Conservation (phyloP, 1,140 invertebrate species). For the Ganaspis sp. region DNA sequence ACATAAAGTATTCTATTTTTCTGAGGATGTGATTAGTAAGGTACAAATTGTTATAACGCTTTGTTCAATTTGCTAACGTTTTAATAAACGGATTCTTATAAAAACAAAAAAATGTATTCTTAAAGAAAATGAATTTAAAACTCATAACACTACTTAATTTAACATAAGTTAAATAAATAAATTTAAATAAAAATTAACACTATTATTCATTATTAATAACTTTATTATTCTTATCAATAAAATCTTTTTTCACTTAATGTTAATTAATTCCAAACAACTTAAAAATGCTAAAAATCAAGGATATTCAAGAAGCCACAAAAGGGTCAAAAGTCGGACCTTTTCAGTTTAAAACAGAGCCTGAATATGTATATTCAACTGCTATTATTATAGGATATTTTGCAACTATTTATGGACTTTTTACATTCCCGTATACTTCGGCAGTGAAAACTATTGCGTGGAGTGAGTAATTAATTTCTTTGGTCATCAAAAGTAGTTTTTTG, state of each 20-base stretch:
- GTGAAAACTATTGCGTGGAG: slow-evolving; percentile 2
- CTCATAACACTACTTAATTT: too few relatives aligned
- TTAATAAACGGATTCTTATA: background rate
- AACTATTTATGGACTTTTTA: background rate
- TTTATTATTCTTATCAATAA: too few relatives aligned
- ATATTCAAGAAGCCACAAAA: background rate
- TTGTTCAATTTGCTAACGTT: background rate
- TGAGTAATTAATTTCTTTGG: background rate
- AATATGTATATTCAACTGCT: background rate
- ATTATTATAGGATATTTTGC: background rate
- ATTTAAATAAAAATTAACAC: too few relatives aligned
- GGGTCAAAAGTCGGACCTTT: background rate
- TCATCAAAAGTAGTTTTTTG: background rate
- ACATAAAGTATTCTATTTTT: background rate
- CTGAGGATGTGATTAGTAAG: background rate
- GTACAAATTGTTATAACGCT: background rate
- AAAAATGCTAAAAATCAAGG: background rate
- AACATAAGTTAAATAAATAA: too few relatives aligned
- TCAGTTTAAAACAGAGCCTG: background rate
- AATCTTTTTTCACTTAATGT: background rate
- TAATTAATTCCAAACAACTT: background rate
- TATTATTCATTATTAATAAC: too few relatives aligned
- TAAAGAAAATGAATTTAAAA: background rate
- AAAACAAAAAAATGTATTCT: background rate
- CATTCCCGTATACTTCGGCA: background rate